phyloP scores from a whole-genome alignment of 2,888 invertebrate genomes.

The Saturnia japonica region DNA sequence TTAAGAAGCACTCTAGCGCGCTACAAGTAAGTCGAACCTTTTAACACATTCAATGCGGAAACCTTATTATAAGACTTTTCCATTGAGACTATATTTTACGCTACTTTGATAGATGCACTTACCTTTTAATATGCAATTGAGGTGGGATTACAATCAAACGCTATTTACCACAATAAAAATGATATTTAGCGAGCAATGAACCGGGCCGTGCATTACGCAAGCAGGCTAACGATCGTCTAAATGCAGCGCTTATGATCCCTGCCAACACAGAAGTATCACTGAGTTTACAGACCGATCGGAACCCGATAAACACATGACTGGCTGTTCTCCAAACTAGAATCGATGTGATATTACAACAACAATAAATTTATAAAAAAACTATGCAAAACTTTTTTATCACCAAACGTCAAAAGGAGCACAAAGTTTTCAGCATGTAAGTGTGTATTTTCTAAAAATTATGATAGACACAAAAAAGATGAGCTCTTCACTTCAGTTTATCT shows the following conservation, averaged over 20 bases:
- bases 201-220: conserved; percentile 35
- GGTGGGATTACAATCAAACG: neutral
- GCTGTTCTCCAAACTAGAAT: conserved; percentile 50
- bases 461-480: neutral
- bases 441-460: neutral
- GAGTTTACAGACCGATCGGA: conserved; percentile 52
- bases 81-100: neutral
- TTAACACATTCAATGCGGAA: neutral
- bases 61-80: neutral
- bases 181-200: conserved; percentile 39
- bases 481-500: neutral
- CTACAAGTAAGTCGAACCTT: neutral
- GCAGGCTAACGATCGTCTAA: conserved; percentile 39
- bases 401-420: neutral
- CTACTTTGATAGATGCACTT: neutral
- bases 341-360: conserved; percentile 25
- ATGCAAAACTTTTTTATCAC: neutral
- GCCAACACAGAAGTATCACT: conserved; percentile 36
- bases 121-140: neutral
- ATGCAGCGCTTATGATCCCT: conserved; percentile 44
- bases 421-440: neutral
- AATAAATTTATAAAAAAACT: neutral
- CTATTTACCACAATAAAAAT: conserved; percentile 22
- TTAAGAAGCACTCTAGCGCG: too few relatives aligned
- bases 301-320: conserved; percentile 47